Base-by-base conservation (phyloP, 2,113 vertebrate genomes). In the Pleuronectes platessa region DNA sequence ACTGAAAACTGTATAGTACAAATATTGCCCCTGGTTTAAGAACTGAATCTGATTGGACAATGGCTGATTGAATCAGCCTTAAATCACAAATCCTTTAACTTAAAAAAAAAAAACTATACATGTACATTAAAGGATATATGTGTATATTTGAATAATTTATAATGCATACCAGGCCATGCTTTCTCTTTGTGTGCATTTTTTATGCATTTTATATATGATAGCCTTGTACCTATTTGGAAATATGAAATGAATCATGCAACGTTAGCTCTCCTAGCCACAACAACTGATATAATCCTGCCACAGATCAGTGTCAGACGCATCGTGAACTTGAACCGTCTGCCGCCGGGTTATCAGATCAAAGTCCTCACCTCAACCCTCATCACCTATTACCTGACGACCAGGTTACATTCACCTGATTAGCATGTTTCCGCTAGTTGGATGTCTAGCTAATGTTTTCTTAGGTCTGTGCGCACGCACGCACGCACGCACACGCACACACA, bases 341-440 rank as follows among this genome's bases (percentile, higher is more conserved):
- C 63, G 47, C 45, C 13, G 7, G 13, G 56, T 17, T 66, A 72
- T 64, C 20, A 56, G 37, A 75, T 75, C 10, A 61, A 71, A 60
- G 58, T 59, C 40, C 11, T 31, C 20, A 54, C 20, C 12, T 68
- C 47, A 37, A 7, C 35, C 7, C 31, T 68, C 51, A 18, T 72
- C 23, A 2, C 23, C 17, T 35, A 18, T 3, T 27, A 70, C 68
- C 42, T 23, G 51, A 67, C 20, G 42, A 68, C 66, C 62, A 74
- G 81, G 47, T 79, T 66, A 61, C 51, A 54, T 53, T 80, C 54
- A 69, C 58, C 56, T 77, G 40, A 37, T 68, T 61, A 69, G 61
- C 67, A 77, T 54, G 59, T 74, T 56, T 35, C 42, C 9, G 5
- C 20, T 45, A 40, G 40, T 54, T 76, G 9, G 31, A 62, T 24